Evolutionary conservation across 1,140 invertebrate species (phyloP).

Genomic region (Diprion similis): DNA sequence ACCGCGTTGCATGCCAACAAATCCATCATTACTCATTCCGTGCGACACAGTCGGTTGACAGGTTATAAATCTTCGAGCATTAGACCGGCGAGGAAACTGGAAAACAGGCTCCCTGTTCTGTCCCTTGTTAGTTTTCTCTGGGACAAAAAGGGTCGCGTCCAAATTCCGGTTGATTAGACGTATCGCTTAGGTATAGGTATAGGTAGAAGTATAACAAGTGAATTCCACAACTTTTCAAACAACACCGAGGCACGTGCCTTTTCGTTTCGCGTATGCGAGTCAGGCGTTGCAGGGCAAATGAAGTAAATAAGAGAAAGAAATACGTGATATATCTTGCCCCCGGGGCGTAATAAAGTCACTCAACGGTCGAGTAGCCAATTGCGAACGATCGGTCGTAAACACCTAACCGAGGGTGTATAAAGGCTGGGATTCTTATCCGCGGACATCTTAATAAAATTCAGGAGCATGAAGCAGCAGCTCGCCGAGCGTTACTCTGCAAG

Average conservation of each 20-base stretch:
- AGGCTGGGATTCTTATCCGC: slow-evolving; percentile 36
- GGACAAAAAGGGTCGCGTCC: too few relatives aligned
- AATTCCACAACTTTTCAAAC: too few relatives aligned
- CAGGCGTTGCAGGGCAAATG: too few relatives aligned
- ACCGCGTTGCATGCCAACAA: slow-evolving; percentile 42
- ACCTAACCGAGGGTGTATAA: background rate
- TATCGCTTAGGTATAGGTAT: too few relatives aligned
- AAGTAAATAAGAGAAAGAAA: too few relatives aligned
- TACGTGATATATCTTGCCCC: background rate
- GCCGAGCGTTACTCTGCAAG: slow-evolving; percentile 23
- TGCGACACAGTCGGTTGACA: slow-evolving; percentile 37
- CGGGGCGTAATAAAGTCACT: background rate
- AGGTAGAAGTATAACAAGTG: too few relatives aligned
- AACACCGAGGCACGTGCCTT: too few relatives aligned
- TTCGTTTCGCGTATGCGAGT: too few relatives aligned
- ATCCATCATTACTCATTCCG: slow-evolving; percentile 47
- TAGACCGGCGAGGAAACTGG: too few relatives aligned
- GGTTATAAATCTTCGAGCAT: slow-evolving; percentile 42
- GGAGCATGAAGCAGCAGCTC: slow-evolving; percentile 39
- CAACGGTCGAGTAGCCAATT: background rate
- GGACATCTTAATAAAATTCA: slow-evolving; percentile 54
- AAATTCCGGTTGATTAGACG: too few relatives aligned
- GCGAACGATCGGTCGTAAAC: slow-evolving; percentile 2
- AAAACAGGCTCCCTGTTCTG: too few relatives aligned
- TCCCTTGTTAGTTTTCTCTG: too few relatives aligned